Percentiles rank a stretch among this genome's conserved stretches.
Evolutionary conservation across 2,888 invertebrate species (phyloP).

Genomic region (Tromatobia lineatoria): DNA sequence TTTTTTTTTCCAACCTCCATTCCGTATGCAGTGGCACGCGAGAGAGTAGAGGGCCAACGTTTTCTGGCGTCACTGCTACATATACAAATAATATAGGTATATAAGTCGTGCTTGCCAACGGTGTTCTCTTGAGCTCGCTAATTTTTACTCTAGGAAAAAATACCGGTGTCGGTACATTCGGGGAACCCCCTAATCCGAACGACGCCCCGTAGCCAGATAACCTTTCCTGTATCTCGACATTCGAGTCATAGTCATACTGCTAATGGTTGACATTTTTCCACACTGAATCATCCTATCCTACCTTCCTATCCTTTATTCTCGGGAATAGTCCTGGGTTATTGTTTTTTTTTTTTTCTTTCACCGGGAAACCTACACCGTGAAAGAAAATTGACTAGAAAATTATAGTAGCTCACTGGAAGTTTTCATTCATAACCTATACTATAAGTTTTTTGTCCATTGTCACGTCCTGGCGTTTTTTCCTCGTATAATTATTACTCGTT

Average conservation of each 20-base stretch:
- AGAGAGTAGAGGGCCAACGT: not conserved
- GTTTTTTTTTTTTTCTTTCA: not conserved
- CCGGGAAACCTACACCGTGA: no score
- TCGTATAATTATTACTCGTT: no score
- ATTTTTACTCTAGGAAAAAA: constrained; percentile 41
- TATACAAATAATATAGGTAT: constrained; percentile 21
- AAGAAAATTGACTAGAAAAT: no score
- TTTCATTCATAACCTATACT: no score
- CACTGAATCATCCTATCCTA: not conserved
- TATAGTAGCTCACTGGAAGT: no score
- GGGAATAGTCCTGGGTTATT: not conserved
- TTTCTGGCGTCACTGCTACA: constrained; percentile 3
- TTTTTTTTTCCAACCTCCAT: not conserved
- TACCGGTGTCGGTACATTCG: not conserved
- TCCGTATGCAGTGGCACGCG: constrained; percentile 15
- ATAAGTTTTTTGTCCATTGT: no score
- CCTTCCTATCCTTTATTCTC: not conserved
- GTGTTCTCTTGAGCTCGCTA: constrained; percentile 24
- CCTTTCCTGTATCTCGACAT: constrained; percentile 7
- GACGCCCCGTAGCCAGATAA: not conserved
- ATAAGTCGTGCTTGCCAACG: not conserved
- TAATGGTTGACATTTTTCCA: constrained; percentile 25
- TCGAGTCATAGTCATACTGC: not conserved
- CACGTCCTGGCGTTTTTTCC: no score
- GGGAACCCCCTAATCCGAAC: not conserved